Evolutionary conservation across 2,888 invertebrate species (phyloP).

Genomic region (Ryuthela nishihirai): DNA sequence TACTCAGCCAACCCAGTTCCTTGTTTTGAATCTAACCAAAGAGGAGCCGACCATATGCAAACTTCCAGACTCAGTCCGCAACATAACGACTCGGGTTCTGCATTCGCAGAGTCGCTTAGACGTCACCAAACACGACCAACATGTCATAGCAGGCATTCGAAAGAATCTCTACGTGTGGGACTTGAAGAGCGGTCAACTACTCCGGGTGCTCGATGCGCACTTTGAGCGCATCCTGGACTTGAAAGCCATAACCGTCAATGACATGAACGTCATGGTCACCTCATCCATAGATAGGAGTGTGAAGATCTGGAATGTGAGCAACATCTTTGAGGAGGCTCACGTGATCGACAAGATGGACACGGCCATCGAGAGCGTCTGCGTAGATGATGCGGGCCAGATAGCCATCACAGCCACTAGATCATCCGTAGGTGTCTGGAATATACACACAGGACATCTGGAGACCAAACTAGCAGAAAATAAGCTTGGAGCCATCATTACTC

Average conservation of each 20-base stretch:
- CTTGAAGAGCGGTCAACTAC: conserved; percentile 70
- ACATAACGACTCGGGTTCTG: conserved; percentile 87
- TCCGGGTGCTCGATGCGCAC: conserved; percentile 92
- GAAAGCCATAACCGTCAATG: conserved; percentile 77
- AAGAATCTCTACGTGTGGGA: conserved; percentile 95
- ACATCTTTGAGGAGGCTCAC: conserved; percentile 95
- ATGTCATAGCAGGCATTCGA: conserved; percentile 91
- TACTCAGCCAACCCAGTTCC: conserved; percentile 48
- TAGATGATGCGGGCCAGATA: conserved; percentile 64
- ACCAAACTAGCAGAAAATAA: conserved; percentile 86
- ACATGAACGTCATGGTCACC: conserved; percentile 68
- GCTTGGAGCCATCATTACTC: conserved; percentile 88
- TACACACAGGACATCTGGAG: conserved; percentile 75
- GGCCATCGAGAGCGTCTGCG: conserved; percentile 78
- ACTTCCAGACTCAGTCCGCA: conserved; percentile 66
- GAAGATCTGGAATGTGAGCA: conserved; percentile 99
- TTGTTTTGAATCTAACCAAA: conserved; percentile 51
- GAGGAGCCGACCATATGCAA: conserved; percentile 43
- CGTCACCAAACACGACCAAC: conserved; percentile 83
- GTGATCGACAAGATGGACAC: conserved; percentile 92
- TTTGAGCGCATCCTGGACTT: conserved; percentile 93
- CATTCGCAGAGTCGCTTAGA: conserved; percentile 80
- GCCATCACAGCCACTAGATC: conserved; percentile 91
- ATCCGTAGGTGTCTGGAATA: conserved; percentile 93
- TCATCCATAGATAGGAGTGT: conserved; percentile 96